Evolutionary conservation across 2,113 vertebrate species (phyloP).

Genomic region (Bubo blakistoni): DNA sequence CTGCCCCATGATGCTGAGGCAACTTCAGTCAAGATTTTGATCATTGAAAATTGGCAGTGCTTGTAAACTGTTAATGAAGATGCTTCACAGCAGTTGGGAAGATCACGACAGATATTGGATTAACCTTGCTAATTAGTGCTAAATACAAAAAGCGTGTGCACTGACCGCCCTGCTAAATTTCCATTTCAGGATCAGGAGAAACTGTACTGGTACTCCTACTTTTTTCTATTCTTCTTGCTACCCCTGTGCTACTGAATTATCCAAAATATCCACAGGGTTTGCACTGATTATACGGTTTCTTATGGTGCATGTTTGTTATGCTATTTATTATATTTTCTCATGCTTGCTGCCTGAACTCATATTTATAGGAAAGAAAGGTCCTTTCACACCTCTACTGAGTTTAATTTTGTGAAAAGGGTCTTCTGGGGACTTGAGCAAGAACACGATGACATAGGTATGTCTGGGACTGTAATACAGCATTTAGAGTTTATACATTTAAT

Average conservation of each 20-base stretch:
- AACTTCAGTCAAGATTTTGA: background rate
- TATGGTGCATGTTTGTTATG: background rate
- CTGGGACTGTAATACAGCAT: background rate
- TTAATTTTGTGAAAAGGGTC: constrained; percentile 3
- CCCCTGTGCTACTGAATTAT: background rate
- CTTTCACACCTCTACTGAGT: background rate
- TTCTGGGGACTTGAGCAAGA: background rate
- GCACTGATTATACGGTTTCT: background rate
- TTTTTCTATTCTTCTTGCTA: background rate
- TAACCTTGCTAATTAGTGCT: constrained; percentile 10
- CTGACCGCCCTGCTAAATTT: background rate
- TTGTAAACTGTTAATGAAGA: background rate
- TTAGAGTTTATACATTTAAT: background rate
- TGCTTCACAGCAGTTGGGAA: background rate
- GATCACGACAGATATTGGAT: background rate
- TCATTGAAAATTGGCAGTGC: background rate
- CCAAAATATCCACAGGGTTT: constrained; percentile 22
- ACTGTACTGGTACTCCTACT: background rate
- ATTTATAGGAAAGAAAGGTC: background rate
- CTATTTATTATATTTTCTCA: background rate
- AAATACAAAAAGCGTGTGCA: background rate
- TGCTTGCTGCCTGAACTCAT: background rate
- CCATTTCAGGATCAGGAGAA: background rate
- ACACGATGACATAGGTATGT: background rate
- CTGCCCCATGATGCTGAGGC: background rate